Evolutionary conservation across 2,113 vertebrate species (phyloP), one percentile per base, ranked within the genome.

Genomic region (Malaclemys terrapin): DNA sequence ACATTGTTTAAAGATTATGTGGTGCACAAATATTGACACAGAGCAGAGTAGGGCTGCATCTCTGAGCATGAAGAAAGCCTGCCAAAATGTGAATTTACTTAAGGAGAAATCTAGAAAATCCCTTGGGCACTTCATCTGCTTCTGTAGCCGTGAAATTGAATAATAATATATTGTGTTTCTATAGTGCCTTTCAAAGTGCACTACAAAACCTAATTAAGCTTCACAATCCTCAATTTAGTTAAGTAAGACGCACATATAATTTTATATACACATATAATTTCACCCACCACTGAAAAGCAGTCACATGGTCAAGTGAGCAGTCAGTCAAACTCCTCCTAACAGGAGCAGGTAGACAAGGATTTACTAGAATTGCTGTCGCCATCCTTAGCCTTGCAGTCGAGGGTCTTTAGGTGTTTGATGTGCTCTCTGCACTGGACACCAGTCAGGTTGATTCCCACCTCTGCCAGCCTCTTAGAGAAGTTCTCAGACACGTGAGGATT

Each of bases 1-100:
- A 20, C 5, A 0, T 0, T 45, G 35, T 54, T 54, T 82, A 80
- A 38, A 65, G 65, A 45, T 1, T 4, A 4, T 4, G 12, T 7
- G 16, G 72, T 6, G 19, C 27, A 2, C 0, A 0, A 45, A 29
- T 29, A 0, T 29, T 22, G 86, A 16, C 62, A 65, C 47, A 82
- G 50, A n/a, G 35, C 4, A 31, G 47, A 14, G 49, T 79, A 3
- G 9, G 11, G 14, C 38, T 47, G 31, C 31, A 85, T 80, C 38
- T 82, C 31, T 87, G 45, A 12, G 57, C n/a, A 2, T 56, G 78
- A 80, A 86, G 50, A 69, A 93, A 83, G 45, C 6, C 2, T 88
- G 50, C 31, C 62, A 38, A 88, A 17, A 0, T 2, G 7, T 79
- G 10, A 82, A 14, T 2, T 76, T 82, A 4, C 0, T 6, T 50